Evolutionary conservation across 2,888 invertebrate species (phyloP).

Genomic region (Aphodius sticticus): DNA sequence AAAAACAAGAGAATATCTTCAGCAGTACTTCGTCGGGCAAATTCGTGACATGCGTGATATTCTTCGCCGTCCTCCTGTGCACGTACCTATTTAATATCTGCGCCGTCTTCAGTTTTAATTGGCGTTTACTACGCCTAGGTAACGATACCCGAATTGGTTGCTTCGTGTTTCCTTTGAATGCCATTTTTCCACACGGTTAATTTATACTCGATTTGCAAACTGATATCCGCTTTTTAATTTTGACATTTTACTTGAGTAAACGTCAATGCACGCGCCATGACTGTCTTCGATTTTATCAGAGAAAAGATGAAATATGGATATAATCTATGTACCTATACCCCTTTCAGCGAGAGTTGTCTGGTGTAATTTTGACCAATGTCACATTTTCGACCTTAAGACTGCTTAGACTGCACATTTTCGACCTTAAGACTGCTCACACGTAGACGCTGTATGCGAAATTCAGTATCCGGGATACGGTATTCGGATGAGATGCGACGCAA

Average conservation of each 20-base stretch:
- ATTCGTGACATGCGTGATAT: conserved; percentile 26
- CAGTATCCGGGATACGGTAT: too few species aligned
- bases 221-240: conserved; percentile 28
- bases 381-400: too few species aligned
- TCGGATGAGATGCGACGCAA: too few species aligned
- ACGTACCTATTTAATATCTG: conserved; percentile 20
- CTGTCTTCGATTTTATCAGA: neutral
- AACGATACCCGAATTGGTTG: conserved; percentile 28
- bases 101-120: conserved; percentile 20
- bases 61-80: conserved; percentile 23
- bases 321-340: too few species aligned
- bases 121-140: conserved; percentile 27
- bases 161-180: conserved; percentile 30
- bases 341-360: too few species aligned
- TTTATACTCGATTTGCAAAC: conserved; percentile 21
- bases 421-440: too few species aligned
- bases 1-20: conserved; percentile 38
- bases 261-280: conserved; percentile 5
- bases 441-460: too few species aligned
- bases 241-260: conserved; percentile 21
- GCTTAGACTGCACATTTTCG: too few species aligned
- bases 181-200: conserved; percentile 30
- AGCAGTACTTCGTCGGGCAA: conserved; percentile 40
- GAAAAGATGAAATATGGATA: too few species aligned
- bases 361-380: too few species aligned